phyloP scores from a whole-genome alignment of 2,888 invertebrate genomes.

The Drosophila nigricruria region DNA sequence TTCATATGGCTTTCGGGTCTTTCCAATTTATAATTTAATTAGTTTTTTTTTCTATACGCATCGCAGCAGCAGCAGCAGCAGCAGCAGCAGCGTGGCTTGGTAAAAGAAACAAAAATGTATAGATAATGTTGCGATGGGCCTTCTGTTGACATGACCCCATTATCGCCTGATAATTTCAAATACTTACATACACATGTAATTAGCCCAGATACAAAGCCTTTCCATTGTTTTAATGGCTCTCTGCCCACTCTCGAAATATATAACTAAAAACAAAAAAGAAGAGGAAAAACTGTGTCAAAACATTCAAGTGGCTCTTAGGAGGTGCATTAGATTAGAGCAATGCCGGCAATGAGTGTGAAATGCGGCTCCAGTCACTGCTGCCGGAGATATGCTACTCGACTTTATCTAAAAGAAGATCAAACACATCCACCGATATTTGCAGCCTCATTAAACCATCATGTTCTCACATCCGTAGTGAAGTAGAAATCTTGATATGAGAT shows the following conservation, averaged over 20 bases:
- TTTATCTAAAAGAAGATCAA: conserved; percentile 21
- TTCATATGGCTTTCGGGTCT: conserved; percentile 48
- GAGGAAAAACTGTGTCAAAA: conserved; percentile 55
- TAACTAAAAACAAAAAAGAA: conserved; percentile 14
- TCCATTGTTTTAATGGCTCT: conserved; percentile 53
- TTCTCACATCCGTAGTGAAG: neutral
- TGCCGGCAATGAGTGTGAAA: conserved; percentile 27
- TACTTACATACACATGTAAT: conserved; percentile 58
- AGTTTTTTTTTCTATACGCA: conserved; percentile 52
- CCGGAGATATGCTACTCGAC: neutral
- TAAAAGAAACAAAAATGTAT: conserved; percentile 39
- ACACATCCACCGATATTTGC: conserved; percentile 14
- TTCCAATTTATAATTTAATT: conserved; percentile 68
- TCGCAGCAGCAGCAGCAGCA: neutral
- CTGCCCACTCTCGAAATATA: conserved; percentile 25
- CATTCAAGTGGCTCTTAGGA: conserved; percentile 59
- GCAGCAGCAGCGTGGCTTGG: conserved; percentile 22
- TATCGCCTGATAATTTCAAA: conserved; percentile 73
- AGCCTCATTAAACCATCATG: neutral
- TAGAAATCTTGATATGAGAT: neutral
- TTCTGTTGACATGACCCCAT: conserved; percentile 75
- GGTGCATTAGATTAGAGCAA: conserved; percentile 43
- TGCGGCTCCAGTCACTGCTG: conserved; percentile 17
- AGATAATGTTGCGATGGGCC: conserved; percentile 59
- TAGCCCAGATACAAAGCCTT: conserved; percentile 68